phyloP scores from a whole-genome alignment of 2,888 invertebrate genomes.

The Auanema freiburgensis region DNA sequence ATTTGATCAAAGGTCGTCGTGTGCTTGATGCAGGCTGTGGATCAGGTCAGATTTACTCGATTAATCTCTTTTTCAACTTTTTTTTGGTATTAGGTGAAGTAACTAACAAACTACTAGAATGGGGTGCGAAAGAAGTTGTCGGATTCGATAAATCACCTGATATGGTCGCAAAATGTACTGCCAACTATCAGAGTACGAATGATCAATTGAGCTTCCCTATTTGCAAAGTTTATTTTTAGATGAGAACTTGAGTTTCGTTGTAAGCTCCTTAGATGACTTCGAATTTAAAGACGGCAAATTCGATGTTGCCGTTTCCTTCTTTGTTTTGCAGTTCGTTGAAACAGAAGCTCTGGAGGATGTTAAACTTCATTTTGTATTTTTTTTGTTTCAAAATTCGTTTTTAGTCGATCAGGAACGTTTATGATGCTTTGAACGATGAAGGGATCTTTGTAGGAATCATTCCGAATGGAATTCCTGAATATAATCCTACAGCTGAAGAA shows the following conservation, averaged over 20 bases:
- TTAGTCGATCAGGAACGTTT: slow-evolving; percentile 14
- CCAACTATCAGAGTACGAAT: slow-evolving; percentile 5
- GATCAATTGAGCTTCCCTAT: slow-evolving; percentile 1
- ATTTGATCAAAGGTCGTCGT: slow-evolving; percentile 6
- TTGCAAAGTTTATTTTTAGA: not conserved
- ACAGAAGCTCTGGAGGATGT: slow-evolving; percentile 12
- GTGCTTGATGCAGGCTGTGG: slow-evolving; percentile 19
- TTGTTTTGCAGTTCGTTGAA: slow-evolving; percentile 17
- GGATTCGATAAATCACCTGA: slow-evolving; percentile 12
- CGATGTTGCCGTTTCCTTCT: slow-evolving; percentile 18
- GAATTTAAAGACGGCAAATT: slow-evolving; percentile 4
- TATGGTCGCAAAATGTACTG: slow-evolving; percentile 14
- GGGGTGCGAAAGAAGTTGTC: slow-evolving; percentile 9
- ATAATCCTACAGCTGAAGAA: slow-evolving; percentile 17
- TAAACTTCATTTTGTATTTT: not conserved
- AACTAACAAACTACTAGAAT: slow-evolving; percentile 13
- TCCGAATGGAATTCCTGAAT: slow-evolving; percentile 14
- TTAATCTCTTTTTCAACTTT: not conserved
- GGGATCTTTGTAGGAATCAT: slow-evolving; percentile 16
- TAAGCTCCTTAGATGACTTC: not conserved
- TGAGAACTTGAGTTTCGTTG: not conserved
- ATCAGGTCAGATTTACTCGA: slow-evolving; percentile 5
- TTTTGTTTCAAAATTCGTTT: not conserved
- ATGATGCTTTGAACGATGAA: not conserved
- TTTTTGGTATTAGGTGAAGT: slow-evolving; percentile 11